phyloP scores from a whole-genome alignment of 2,113 vertebrate genomes.

The Psammodynastes pulverulentus region DNA sequence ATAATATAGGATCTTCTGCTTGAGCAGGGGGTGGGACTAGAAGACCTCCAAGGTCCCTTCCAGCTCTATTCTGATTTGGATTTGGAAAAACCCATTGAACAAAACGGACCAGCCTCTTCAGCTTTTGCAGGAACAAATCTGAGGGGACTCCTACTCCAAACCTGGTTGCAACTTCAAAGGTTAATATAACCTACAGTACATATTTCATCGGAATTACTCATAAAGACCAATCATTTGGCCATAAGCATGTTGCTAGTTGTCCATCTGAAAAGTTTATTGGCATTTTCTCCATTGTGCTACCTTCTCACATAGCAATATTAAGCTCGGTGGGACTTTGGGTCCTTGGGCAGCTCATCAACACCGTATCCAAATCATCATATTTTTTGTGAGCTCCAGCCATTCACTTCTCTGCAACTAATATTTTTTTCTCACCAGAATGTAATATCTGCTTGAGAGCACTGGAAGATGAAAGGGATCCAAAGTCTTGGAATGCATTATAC shows the following conservation, averaged over 20 bases:
- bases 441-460: constrained; percentile 18
- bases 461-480: constrained; percentile 24
- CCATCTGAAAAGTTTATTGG: constrained; percentile 19
- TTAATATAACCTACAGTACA: constrained; percentile 26
- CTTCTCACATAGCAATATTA: constrained; percentile 23
- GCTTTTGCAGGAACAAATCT: not conserved
- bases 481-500: constrained; percentile 18
- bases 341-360: constrained; percentile 33
- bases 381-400: constrained; percentile 8
- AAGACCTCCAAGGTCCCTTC: too few relatives aligned
- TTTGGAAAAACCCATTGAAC: not conserved
- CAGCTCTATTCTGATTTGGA: too few relatives aligned
- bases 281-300: not conserved
- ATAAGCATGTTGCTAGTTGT: not conserved
- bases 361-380: constrained; percentile 13
- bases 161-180: constrained; percentile 45
- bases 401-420: not conserved
- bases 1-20: too few relatives aligned
- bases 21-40: too few relatives aligned
- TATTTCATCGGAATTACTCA: constrained; percentile 15
- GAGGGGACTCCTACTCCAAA: constrained; percentile 5
- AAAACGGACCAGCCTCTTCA: not conserved
- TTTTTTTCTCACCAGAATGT: constrained; percentile 23
- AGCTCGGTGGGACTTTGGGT: constrained; percentile 6
- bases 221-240: constrained; percentile 32